Conservation (phyloP, 2,113 vertebrate genomes). For the Charina bottae region DNA sequence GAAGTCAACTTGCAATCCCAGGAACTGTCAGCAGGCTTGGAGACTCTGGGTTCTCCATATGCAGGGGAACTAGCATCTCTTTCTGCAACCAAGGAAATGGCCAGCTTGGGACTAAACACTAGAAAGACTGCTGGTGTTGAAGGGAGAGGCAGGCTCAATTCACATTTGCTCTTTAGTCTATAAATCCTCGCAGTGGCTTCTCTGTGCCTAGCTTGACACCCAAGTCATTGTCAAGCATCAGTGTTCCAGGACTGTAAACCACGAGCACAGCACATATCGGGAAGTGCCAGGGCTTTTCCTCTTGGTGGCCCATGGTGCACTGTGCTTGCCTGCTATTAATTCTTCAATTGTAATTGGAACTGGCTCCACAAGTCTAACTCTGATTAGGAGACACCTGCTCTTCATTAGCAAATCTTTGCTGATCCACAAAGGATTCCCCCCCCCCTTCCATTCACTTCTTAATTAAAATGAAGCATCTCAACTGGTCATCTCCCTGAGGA, state of each 20-base stretch:
- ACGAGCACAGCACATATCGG: background rate
- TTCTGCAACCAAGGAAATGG: background rate
- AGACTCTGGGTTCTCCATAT: background rate
- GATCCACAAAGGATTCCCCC: background rate
- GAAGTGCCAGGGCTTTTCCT: background rate
- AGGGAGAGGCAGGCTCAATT: background rate
- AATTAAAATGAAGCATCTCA: constrained; percentile 8
- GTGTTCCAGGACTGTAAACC: background rate
- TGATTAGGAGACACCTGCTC: constrained; percentile 34
- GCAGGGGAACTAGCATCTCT: background rate
- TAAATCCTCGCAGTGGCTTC: background rate
- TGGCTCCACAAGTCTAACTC: constrained; percentile 22
- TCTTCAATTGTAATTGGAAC: constrained; percentile 17
- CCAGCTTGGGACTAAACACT: background rate
- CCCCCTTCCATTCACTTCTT: background rate
- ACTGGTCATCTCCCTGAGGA: background rate
- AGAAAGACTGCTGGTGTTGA: background rate
- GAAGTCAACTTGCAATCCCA: background rate
- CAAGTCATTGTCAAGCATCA: background rate
- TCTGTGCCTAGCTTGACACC: background rate
- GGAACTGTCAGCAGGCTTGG: background rate
- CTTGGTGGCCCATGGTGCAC: background rate
- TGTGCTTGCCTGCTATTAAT: constrained; percentile 16
- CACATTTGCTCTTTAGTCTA: background rate
- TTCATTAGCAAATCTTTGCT: constrained; percentile 35